Percentiles rank a stretch among this genome's conserved stretches.
These are phyloP conservation scores for Eubucco bourcierii DNA, from an alignment of 2,113 vertebrate genomes.

Conservation along the genomic window DNA sequence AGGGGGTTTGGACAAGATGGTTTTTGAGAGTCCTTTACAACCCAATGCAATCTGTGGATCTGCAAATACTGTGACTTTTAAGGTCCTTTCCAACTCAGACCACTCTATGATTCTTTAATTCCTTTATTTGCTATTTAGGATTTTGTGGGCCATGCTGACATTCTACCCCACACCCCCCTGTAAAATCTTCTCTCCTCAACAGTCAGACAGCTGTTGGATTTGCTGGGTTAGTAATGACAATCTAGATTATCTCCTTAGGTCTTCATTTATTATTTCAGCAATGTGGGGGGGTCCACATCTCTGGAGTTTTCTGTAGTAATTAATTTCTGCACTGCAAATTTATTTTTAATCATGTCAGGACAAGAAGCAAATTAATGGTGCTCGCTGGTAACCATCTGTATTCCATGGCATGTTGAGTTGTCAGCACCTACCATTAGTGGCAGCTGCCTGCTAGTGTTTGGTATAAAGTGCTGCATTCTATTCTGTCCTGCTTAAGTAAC, in stretches of 20 bases:
- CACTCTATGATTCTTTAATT: background rate
- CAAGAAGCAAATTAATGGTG: background rate
- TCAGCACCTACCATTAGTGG: background rate
- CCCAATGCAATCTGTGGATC: no score
- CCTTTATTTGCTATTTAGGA: fast-evolving
- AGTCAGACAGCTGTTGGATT: background rate
- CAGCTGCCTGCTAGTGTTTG: background rate
- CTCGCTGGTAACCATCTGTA: background rate
- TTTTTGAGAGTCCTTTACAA: no score
- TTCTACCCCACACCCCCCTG: fast-evolving
- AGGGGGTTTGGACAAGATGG: no score
- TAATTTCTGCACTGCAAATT: background rate
- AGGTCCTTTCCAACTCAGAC: no score
- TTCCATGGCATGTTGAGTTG: background rate
- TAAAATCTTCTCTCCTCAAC: background rate
- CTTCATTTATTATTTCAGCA: background rate
- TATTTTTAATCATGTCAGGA: background rate
- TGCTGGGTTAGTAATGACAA: background rate
- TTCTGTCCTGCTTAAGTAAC: background rate
- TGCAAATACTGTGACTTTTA: no score
- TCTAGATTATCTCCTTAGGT: background rate
- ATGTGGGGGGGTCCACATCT: background rate
- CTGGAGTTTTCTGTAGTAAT: background rate
- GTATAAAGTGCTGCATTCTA: background rate
- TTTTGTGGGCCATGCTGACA: background rate